Evolutionary conservation across 2,113 vertebrate species (phyloP).

Genomic region (Columbina picui): DNA sequence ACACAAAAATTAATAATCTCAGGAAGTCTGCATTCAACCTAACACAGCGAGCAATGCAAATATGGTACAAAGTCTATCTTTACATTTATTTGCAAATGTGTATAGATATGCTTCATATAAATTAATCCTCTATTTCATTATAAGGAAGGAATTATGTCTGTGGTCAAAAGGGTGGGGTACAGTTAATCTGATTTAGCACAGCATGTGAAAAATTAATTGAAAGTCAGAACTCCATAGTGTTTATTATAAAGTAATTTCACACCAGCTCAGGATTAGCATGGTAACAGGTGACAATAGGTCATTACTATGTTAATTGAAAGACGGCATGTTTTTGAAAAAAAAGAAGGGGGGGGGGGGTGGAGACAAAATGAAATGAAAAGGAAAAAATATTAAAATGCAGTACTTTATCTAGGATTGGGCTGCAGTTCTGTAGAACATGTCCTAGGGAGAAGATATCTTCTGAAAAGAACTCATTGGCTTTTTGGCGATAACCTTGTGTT

Average conservation of each 20-base stretch:
- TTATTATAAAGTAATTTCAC: conserved; percentile 86
- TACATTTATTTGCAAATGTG: conserved; percentile 80
- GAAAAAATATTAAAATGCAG: background rate
- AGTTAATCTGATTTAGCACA: conserved; percentile 83
- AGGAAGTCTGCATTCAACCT: conserved; percentile 35
- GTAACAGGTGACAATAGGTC: conserved; percentile 80
- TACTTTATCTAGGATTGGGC: conserved; percentile 13
- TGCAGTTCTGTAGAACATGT: background rate
- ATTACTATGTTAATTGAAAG: conserved; percentile 84
- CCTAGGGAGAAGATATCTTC: background rate
- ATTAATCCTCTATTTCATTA: conserved; percentile 80
- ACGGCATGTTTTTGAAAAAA: conserved; percentile 57
- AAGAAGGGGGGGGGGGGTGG: background rate
- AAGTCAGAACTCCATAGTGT: conserved; percentile 82
- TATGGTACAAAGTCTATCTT: conserved; percentile 64
- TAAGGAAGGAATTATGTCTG: conserved; percentile 76
- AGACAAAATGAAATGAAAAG: background rate
- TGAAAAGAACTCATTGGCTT: background rate
- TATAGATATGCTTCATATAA: conserved; percentile 80
- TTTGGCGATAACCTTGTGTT: conserved; percentile 8
- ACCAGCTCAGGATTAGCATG: conserved; percentile 82
- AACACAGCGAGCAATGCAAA: conserved; percentile 46
- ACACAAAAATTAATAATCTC: conserved; percentile 73
- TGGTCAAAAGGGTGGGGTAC: conserved; percentile 77
- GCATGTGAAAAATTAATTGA: conserved; percentile 86